Evolutionary conservation across 2,888 invertebrate genomes (phyloP), one percentile per base, ranked within the genome.

Genomic region (Timandra comae): DNA sequence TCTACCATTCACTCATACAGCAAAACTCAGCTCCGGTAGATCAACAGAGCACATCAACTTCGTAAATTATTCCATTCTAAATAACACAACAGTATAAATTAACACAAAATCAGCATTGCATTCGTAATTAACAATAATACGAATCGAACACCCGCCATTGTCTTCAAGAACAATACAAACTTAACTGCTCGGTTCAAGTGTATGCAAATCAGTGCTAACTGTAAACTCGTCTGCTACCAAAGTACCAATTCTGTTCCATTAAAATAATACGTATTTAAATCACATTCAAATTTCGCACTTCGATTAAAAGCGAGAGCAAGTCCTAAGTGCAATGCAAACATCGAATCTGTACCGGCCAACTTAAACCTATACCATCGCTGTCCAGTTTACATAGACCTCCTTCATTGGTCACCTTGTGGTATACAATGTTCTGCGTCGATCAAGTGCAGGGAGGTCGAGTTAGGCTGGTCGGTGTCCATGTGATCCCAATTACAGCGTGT

Each of bases 401-500:
- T 29, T 47, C 45, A 25, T 3, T 6, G 30, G 27, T 31, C 31
- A 41, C 49, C 38, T 42, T 35, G 43, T 41, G 48, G 35, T 40
- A 41, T 35, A 38, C 32, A 35, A 44, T 46, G 27, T 3, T 7
- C 2, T 11, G n/a, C 45, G 36, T 51, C 41, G 35, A 40, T 32
- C 25, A 41, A 41, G 38, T 40, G 46, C 46, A 45, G 36, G 52
- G 49, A 55, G 68, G 45, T 63, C 79, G 58, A 46, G 42, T 43
- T 54, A 69, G 41, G 58, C 47, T 72, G 75, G 84, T 57, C 64
- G 6, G 55, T 56, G 60, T 52, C 50, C 68, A 68, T 70, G 76
- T 77, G 80, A 79, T 80, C 77, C 77, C 80, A 82, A 84, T 81
- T 82, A 84, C 81, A 70, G 72, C 72, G 79, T 77, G 79, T 74